Base-by-base conservation (phyloP, 1,140 invertebrate species). In the Cyclargus thomasi region DNA sequence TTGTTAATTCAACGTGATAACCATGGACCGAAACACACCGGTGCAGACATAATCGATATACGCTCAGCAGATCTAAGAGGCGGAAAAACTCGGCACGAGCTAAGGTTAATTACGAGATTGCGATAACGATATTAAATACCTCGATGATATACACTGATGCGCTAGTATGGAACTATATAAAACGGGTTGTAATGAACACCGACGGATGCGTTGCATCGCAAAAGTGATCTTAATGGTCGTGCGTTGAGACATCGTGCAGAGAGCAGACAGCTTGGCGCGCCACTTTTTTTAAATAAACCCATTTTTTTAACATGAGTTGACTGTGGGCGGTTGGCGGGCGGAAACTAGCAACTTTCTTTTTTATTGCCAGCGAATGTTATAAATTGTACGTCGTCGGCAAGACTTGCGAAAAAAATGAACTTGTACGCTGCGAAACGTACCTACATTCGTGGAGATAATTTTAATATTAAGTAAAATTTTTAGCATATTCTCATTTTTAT, bases 191-290 rank as follows among this genome's bases (percentile, higher is more conserved):
- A 63, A 17, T 53, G 35, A 67, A 65, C 73, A 63, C 67, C 74
- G 69, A 74, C 71, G 73, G 66, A 80, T 72, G 67, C 65, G 71
- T 70, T 71, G 67, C 77, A 74, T 68, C 70, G 69, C 72, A 68
- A 73, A 76, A 76, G 67, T 70, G 65, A 63, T 74, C 74, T 67
- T 59, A 59, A 39, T 53, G 67, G 67, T 63, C 63, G 57, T 67
- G 62, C 64, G 47, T 68, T 67, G 67, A 65, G 70, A 70, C 70
- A 69, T 57, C 65, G 68, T 63, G 68, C 82, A 86, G 64, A 76
- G 73, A 74, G 75, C 82, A 89, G 86, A 89, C 86, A 79, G 86
- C 86, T 81, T 87, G 86, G 86, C 85, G 85, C 86, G 86, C 82
- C 80, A 85, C 79, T 86, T 89, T 86, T 29, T 85, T 80, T 82